These are phyloP conservation scores for Tragelaphus buxtoni DNA, from an alignment of 2,113 vertebrate species.

Conservation along the genomic window DNA sequence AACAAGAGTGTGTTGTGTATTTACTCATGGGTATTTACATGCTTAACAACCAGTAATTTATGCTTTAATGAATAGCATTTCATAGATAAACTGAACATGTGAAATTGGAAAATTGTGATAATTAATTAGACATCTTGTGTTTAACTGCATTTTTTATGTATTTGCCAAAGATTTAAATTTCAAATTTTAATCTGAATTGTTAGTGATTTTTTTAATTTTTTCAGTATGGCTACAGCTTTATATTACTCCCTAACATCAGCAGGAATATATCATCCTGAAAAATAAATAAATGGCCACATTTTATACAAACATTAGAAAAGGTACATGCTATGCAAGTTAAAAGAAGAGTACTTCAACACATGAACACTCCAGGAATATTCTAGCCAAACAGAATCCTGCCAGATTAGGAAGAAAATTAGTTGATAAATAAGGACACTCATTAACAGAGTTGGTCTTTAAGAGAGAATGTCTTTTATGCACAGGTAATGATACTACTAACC, in stretches of 20 bases:
- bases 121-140: slow-evolving; percentile 31
- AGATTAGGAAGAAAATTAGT: neutral
- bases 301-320: neutral
- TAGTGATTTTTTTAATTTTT: slow-evolving; percentile 22
- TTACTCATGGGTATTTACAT: slow-evolving; percentile 2
- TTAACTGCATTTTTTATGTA: neutral
- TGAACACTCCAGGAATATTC: neutral
- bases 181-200: slow-evolving; percentile 31
- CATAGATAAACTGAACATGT: neutral
- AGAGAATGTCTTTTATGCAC: neutral
- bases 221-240: neutral
- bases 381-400: neutral
- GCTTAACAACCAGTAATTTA: neutral
- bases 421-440: neutral
- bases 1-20: neutral
- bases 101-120: slow-evolving; percentile 34
- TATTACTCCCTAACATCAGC: neutral
- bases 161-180: slow-evolving; percentile 7
- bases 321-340: neutral
- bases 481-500: neutral
- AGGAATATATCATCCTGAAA: neutral
- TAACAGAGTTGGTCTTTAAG: neutral
- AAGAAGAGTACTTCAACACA: neutral
- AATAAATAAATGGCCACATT: neutral
- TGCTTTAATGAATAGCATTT: slow-evolving; percentile 34